Conservation (phyloP, 37 sponge, comb jelly and placozoan species). For the Aplysina aerophoba region DNA sequence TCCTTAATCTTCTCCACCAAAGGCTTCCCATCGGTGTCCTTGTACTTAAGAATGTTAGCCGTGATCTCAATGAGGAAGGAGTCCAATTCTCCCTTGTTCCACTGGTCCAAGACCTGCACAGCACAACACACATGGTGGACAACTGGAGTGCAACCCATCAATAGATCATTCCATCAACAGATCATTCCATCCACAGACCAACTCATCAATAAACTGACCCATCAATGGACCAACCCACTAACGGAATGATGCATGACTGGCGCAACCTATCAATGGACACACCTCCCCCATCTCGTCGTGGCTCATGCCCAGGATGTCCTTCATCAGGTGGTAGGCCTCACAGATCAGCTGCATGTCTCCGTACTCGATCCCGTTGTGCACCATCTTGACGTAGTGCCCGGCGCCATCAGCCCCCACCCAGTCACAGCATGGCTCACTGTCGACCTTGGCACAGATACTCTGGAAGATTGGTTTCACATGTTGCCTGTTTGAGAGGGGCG, state of each 20-base stretch:
- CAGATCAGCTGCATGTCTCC: conserved; percentile 99
- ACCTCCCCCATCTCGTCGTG: conserved; percentile 86
- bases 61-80: conserved; percentile 98
- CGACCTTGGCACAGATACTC: conserved; percentile 86
- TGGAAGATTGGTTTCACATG: conserved; percentile 75
- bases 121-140: background rate
- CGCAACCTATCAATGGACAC: conserved; percentile 20
- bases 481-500: background rate
- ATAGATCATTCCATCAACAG: too few relatives aligned
- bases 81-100: conserved; percentile 98
- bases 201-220: too few relatives aligned
- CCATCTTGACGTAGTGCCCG: conserved; percentile 99
- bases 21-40: conserved; percentile 86
- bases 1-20: conserved; percentile 96
- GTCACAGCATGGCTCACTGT: conserved; percentile 92
- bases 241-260: too few relatives aligned
- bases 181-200: too few relatives aligned
- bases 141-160: background rate
- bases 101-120: conserved; percentile 77
- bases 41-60: conserved; percentile 86
- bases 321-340: conserved; percentile 97
- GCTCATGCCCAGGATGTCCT: conserved; percentile 84
- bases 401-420: conserved; percentile 96
- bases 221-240: too few relatives aligned
- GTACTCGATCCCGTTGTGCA: conserved; percentile 99